Evolutionary conservation across 2,888 invertebrate genomes (phyloP), one percentile per base, ranked within the genome.

Genomic region (Drosophila setosimentum): DNA sequence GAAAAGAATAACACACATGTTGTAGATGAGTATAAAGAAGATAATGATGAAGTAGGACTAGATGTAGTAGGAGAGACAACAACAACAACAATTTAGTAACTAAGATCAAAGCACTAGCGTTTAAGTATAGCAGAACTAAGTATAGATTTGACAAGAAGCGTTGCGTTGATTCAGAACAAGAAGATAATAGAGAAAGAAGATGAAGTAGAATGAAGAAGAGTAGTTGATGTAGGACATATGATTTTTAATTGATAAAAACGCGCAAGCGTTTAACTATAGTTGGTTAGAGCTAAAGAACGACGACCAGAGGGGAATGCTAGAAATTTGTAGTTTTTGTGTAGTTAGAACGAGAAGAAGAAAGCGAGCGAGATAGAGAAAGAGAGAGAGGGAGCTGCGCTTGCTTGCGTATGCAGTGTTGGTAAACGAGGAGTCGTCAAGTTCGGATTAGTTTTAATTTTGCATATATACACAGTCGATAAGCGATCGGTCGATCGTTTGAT

Each of bases 91-190:
- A 82, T 55, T 67, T 76, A 81, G 70, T 73, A 66, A 68, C 30
- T 85, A 85, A 87, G 85, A 87, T 85, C 83, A 87, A 84, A 82
- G 83, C 75, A 82, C 67, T 87, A 87, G 83, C 45, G 35, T 58
- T 63, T 87, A 85, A 84, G 87, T 73, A 67, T 80, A 85, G 84
- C 48, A 59, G 67, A 76, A 63, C 66, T 87, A 87, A 85, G 85
- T 76, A 75, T 54, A 78, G 65, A 73, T 73, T 76, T 60, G 49
- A 45, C 48, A 72, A 59, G 50, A 53, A 70, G 50, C 65, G 32
- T 69, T 69, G 82, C 72, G 68, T 73, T 73, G 65, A 78, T 60
- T 61, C 66, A 57, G 60, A 29, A 29, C 33, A 24, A 18, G 54
- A 64, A 33, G 16, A 13, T 16, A 16, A 45, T 30, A 16, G 40